A percentile compares a stretch with the other conserved stretches of the same genome.
Evolutionary conservation across 1,140 invertebrate genomes (phyloP).

Genomic region (Philotrypesis tridentata): DNA sequence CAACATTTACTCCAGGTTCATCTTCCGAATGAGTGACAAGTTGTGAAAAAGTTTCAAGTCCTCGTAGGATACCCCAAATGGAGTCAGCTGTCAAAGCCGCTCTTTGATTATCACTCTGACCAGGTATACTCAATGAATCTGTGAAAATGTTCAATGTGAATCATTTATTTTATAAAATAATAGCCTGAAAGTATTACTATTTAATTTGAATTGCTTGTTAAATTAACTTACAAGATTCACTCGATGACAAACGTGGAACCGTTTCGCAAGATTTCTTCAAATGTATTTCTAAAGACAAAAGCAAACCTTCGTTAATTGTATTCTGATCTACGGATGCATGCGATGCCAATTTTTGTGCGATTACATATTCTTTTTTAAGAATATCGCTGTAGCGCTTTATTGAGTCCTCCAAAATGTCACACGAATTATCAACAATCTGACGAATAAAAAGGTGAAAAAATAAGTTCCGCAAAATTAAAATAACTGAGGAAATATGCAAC

Average conservation of each 20-base stretch:
- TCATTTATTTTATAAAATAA: conserved; percentile 2
- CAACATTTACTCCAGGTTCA: background rate
- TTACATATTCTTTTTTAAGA: conserved; percentile 62
- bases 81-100: conserved; percentile 67
- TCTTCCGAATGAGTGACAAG: conserved; percentile 59
- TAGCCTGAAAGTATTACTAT: background rate
- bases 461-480: background rate
- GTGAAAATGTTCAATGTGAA: background rate
- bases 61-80: conserved; percentile 86
- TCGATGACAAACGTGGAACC: conserved; percentile 79
- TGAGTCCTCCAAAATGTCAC: conserved; percentile 76
- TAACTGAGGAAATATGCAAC: no score
- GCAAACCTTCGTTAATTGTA: conserved; percentile 65
- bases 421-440: conserved; percentile 67
- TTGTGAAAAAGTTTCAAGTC: conserved; percentile 87
- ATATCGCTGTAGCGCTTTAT: conserved; percentile 75
- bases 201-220: background rate
- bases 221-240: conserved; percentile 81
- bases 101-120: conserved; percentile 28
- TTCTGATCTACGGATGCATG: conserved; percentile 38
- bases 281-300: conserved; percentile 71
- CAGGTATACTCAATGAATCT: conserved; percentile 27
- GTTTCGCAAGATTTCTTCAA: conserved; percentile 70
- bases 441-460: background rate
- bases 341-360: conserved; percentile 56